Base-by-base conservation (phyloP, 2,113 vertebrate genomes). In the Aramus guarauna region DNA sequence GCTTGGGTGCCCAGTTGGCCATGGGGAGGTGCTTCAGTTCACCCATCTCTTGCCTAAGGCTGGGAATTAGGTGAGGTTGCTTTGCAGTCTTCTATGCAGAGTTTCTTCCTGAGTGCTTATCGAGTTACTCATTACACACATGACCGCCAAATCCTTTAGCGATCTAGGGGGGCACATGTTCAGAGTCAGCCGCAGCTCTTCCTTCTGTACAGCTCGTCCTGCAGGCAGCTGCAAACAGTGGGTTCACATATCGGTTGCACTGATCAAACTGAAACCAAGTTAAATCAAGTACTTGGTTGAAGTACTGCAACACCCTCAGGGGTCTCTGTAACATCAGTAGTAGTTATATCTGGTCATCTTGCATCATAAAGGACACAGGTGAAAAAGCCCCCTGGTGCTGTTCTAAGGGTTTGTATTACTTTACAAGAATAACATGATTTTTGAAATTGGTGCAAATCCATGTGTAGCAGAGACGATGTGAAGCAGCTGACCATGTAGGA, bases 131-230 rank as follows among this genome's bases (percentile, higher is more conserved):
- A 12, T 20, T 30, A 47, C 30, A 6, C 3, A 3, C 6, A 2
- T 13, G 18, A 68, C 30, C 21, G 24, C 22, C 30, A 52, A 24
- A 68, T 41, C 20, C 26, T n/a, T 74, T n/a, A 73, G 23, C 50
- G 11, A 7, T 26, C 29, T 29, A 11, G 9, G 10, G 21, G 10
- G 7, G 23, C 5, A 8, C n/a, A 6, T 0, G 3, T 21, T 59
- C 37, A 50, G 53, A 53, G 36, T 81, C 3, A 9, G n/a, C 83
- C 1, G 9, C 68, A 43, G 74, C 52, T 72, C 36, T 72, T 73
- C 50, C 37, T 72, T 48, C 36, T 34, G 12, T 59, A 43, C 27
- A 12, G 47, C n/a, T 74, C 2, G 1, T 53, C 37, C 59, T 22
- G 37, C 50, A 72, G 32, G 66, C 81, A 66, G 67, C 75, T 39